Conservation (phyloP, 2,888 invertebrate genomes). For the Amphipoea oculea region DNA sequence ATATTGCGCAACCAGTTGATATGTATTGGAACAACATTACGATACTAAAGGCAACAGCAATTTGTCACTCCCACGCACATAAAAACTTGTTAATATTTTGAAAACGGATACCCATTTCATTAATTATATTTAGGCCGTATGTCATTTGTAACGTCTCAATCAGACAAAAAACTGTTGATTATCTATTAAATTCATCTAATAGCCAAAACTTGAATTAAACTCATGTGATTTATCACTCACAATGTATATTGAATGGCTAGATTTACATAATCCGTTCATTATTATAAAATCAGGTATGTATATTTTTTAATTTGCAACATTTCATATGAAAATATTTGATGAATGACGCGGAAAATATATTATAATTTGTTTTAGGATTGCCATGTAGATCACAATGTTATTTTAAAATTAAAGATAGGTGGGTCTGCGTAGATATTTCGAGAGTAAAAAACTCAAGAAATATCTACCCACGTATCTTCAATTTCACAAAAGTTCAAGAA, state of each 20-base stretch:
- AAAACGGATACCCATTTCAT: conserved; percentile 71
- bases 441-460: too few species aligned
- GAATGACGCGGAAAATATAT: conserved; percentile 58
- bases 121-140: conserved; percentile 72
- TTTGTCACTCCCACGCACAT: conserved; percentile 75
- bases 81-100: conserved; percentile 73
- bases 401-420: conserved; percentile 4
- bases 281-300: conserved; percentile 60
- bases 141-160: conserved; percentile 74
- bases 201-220: conserved; percentile 75
- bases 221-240: conserved; percentile 74
- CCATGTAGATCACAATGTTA: conserved; percentile 49
- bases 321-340: conserved; percentile 58
- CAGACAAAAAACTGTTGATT: conserved; percentile 71
- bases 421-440: background rate
- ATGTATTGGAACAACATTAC: conserved; percentile 59
- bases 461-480: too few species aligned
- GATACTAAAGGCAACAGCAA: conserved; percentile 43
- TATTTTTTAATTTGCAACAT: conserved; percentile 67
- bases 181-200: conserved; percentile 75
- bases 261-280: conserved; percentile 77
- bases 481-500: background rate
- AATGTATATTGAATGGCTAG: conserved; percentile 64
- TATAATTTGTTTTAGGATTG: conserved; percentile 52
- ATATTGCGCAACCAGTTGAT: conserved; percentile 45